These are phyloP conservation scores for Peribatodes rhomboidaria DNA, from an alignment of 2,888 invertebrate genomes.

Conservation along the genomic window DNA sequence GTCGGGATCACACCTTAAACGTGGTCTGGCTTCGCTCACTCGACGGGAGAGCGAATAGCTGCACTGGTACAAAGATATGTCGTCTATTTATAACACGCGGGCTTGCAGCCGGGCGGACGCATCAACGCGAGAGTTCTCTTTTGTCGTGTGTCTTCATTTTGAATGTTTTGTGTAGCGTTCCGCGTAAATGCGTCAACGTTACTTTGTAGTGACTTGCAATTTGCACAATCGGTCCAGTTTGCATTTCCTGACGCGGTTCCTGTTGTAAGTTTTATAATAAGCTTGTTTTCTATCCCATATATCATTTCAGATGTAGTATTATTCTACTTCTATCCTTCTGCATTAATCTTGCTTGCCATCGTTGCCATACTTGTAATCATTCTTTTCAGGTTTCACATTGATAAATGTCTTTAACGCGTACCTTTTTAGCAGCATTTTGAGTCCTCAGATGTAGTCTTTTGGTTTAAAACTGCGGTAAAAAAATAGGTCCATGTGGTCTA, in stretches of 20 bases:
- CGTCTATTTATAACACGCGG: slow-evolving; percentile 81
- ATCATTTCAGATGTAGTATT: too few species aligned
- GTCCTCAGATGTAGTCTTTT: neutral
- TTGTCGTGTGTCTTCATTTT: slow-evolving; percentile 71
- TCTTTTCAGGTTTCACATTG: neutral
- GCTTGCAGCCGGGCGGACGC: slow-evolving; percentile 73
- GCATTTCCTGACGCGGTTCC: slow-evolving; percentile 21
- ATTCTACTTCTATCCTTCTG: neutral
- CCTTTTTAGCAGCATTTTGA: neutral
- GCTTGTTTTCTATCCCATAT: neutral
- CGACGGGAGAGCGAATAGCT: slow-evolving; percentile 77
- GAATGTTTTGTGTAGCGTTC: slow-evolving; percentile 61
- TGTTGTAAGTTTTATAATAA: slow-evolving; percentile 3
- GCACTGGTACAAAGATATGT: slow-evolving; percentile 77
- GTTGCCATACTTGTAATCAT: too few species aligned
- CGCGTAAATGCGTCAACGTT: slow-evolving; percentile 45
- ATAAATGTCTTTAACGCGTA: neutral
- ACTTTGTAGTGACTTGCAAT: slow-evolving; percentile 48
- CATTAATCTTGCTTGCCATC: neutral
- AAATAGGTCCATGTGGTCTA: neutral
- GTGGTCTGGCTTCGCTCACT: slow-evolving; percentile 73
- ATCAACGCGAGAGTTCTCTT: slow-evolving; percentile 65
- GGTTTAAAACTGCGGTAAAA: neutral
- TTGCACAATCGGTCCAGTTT: slow-evolving; percentile 46
- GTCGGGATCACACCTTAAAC: slow-evolving; percentile 39